phyloP scores from a whole-genome alignment of 2,888 invertebrate species.

The Brachyopa scutellaris region DNA sequence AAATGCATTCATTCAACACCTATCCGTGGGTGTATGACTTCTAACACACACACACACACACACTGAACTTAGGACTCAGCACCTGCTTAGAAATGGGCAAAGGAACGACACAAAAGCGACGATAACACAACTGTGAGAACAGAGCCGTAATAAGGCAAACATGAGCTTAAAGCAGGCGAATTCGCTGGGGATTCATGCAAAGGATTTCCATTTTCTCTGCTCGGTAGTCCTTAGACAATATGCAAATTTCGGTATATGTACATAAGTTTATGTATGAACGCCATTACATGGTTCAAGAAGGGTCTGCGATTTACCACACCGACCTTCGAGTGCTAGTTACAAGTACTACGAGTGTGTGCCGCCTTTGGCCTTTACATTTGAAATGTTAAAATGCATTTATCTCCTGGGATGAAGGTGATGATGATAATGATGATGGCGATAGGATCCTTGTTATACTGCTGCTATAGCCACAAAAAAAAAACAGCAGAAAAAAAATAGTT shows the following conservation, averaged over 20 bases:
- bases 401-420: slow-evolving; percentile 68
- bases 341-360: slow-evolving; percentile 41
- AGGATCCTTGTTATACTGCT: slow-evolving; percentile 61
- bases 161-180: slow-evolving; percentile 58
- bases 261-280: too few relatives aligned
- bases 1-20: slow-evolving; percentile 66
- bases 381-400: slow-evolving; percentile 72
- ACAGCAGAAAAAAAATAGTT: slow-evolving; percentile 6
- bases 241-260: slow-evolving; percentile 58
- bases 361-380: slow-evolving; percentile 70
- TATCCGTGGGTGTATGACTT: slow-evolving; percentile 46
- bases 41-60: slow-evolving; percentile 4
- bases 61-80: not conserved
- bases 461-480: slow-evolving; percentile 13
- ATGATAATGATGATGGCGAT: slow-evolving; percentile 70
- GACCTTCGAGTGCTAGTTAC: slow-evolving; percentile 37
- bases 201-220: slow-evolving; percentile 64
- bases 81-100: slow-evolving; percentile 60
- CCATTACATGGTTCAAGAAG: slow-evolving; percentile 62
- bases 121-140: slow-evolving; percentile 53
- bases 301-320: slow-evolving; percentile 50
- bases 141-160: slow-evolving; percentile 56
- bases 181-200: slow-evolving; percentile 56
- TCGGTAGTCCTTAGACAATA: slow-evolving; percentile 54
- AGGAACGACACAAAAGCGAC: slow-evolving; percentile 49